Conservation (phyloP, 2,888 invertebrate species). For the Drosophila anceps region DNA sequence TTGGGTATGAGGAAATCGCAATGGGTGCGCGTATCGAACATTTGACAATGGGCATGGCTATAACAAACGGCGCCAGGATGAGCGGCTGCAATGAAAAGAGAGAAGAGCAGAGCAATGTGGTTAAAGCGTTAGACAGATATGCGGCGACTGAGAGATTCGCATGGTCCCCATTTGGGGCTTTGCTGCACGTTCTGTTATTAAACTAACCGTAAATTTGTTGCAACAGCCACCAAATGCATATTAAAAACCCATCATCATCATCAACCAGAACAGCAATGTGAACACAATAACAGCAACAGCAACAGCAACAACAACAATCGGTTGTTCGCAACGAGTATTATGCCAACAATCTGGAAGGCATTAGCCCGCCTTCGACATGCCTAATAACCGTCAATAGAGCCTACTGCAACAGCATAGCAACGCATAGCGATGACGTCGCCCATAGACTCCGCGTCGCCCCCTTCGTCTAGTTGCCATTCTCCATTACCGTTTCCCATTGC, state of each 20-base stretch:
- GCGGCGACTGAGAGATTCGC: conserved; percentile 25
- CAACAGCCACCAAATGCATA: conserved; percentile 77
- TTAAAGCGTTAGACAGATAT: not conserved
- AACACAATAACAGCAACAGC: conserved; percentile 31
- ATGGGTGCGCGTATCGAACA: conserved; percentile 93
- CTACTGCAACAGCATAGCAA: no score
- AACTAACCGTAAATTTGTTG: conserved; percentile 69
- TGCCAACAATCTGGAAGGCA: conserved; percentile 62
- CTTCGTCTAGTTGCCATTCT: conserved; percentile 3
- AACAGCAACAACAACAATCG: conserved; percentile 24
- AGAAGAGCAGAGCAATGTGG: not conserved
- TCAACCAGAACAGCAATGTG: conserved; percentile 59
- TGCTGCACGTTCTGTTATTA: conserved; percentile 63
- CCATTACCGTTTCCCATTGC: conserved; percentile 34
- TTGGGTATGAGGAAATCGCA: conserved; percentile 96
- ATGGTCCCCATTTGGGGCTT: conserved; percentile 37
- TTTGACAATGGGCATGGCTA: conserved; percentile 94
- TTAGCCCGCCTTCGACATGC: conserved; percentile 79
- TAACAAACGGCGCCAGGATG: conserved; percentile 95
- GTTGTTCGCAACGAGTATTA: conserved; percentile 34
- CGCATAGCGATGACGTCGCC: conserved; percentile 60
- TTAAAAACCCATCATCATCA: conserved; percentile 79
- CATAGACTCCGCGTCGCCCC: conserved; percentile 5
- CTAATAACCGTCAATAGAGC: conserved; percentile 80
- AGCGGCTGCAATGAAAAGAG: conserved; percentile 88